phyloP scores from a whole-genome alignment of 2,888 invertebrate genomes.

The Leucophora obtusa region DNA sequence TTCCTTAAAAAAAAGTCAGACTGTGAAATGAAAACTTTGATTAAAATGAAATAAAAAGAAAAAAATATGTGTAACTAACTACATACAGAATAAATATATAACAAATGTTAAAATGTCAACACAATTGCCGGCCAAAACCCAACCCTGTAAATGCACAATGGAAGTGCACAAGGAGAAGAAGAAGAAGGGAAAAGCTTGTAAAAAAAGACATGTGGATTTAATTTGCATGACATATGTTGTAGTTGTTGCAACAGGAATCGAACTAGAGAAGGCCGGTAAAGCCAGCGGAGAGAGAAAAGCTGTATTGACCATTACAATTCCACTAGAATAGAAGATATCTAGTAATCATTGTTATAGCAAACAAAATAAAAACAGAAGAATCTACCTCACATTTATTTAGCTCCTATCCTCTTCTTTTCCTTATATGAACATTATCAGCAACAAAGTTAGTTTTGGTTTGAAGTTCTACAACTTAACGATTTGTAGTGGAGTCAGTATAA shows the following conservation, averaged over 20 bases:
- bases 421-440: constrained; percentile 64
- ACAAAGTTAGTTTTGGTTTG: constrained; percentile 49
- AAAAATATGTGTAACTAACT: not conserved
- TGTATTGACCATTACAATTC: not conserved
- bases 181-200: constrained; percentile 1
- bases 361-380: not conserved
- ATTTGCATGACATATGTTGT: constrained; percentile 75
- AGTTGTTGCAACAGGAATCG: constrained; percentile 53
- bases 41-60: constrained; percentile 33
- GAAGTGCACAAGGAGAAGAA: not conserved
- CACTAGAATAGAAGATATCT: constrained; percentile 13
- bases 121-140: constrained; percentile 25
- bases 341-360: not conserved
- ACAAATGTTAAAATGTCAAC: constrained; percentile 31
- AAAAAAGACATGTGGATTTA: constrained; percentile 74
- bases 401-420: constrained; percentile 48
- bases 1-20: constrained; percentile 47
- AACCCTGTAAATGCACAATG: constrained; percentile 12
- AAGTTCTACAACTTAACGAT: constrained; percentile 69
- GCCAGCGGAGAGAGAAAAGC: not conserved
- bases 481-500: constrained; percentile 72
- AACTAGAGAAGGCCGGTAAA: constrained; percentile 10
- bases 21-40: constrained; percentile 39
- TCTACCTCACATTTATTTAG: not conserved
- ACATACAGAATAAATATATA: constrained; percentile 43